phyloP scores from a whole-genome alignment of 23 tunicate species.

The Pegea sp. region DNA sequence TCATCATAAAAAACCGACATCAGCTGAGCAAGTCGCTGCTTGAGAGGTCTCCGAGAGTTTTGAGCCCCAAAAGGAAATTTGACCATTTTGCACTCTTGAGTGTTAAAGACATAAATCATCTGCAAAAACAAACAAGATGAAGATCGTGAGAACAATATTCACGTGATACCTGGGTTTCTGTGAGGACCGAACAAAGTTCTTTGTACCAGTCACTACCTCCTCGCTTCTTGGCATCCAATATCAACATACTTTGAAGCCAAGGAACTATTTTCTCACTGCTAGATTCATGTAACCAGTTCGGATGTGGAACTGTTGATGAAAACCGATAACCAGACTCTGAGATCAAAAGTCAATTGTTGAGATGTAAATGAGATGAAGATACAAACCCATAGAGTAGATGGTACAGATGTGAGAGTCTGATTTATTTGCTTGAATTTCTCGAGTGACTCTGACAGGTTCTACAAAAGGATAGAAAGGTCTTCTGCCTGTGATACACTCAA shows the following conservation, averaged over 20 bases:
- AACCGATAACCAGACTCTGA: conserved; percentile 6
- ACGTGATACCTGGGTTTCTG: background rate
- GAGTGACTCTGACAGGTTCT: conserved; percentile 10
- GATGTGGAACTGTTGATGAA: conserved; percentile 40
- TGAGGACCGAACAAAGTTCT: conserved; percentile 5
- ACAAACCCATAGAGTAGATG: conserved; percentile 2
- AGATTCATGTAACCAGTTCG: conserved; percentile 26
- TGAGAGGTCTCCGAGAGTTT: background rate
- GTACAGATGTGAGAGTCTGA: conserved; percentile 38
- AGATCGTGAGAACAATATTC: background rate
- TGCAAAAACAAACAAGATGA: conserved; percentile 1
- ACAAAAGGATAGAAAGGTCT: conserved; percentile 47
- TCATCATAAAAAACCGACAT: conserved; percentile 2
- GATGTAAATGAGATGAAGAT: background rate
- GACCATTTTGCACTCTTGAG: conserved; percentile 8
- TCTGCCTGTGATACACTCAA: conserved; percentile 80
- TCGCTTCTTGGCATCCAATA: conserved; percentile 21
- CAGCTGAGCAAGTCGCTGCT: conserved; percentile 1
- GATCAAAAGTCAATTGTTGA: background rate
- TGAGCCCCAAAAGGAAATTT: conserved; percentile 9
- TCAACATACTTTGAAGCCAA: conserved; percentile 55
- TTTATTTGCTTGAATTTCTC: conserved; percentile 9
- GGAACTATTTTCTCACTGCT: conserved; percentile 8
- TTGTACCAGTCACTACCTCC: conserved; percentile 16
- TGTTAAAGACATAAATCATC: conserved; percentile 37